Percentiles rank a stretch among this genome's conserved stretches.
These are phyloP conservation scores for Schlechtendalia chinensis DNA, from an alignment of 1,140 invertebrate species.

Conservation along the genomic window DNA sequence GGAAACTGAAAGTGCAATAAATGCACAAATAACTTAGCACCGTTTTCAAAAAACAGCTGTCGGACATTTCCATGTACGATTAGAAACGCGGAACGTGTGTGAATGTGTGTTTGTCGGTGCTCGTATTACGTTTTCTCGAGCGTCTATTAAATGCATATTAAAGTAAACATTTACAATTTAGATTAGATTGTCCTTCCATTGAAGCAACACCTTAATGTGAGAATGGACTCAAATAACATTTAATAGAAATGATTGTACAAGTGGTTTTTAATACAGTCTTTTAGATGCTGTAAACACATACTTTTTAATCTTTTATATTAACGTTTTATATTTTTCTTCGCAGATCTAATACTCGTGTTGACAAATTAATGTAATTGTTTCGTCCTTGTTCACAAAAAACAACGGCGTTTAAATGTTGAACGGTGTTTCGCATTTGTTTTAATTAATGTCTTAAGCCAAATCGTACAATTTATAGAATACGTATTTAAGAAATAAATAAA, in stretches of 20 bases:
- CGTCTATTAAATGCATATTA: conserved; percentile 26
- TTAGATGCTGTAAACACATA: conserved; percentile 36
- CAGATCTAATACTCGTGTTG: not conserved
- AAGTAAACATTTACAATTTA: conserved; percentile 41
- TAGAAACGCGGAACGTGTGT: no score
- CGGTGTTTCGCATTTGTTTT: not conserved
- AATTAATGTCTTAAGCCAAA: conserved; percentile 6
- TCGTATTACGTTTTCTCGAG: not conserved
- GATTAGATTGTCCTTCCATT: conserved; percentile 39
- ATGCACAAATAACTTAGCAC: no score
- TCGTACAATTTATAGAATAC: not conserved
- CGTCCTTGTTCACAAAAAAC: conserved; percentile 13
- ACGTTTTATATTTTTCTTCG: conserved; percentile 20
- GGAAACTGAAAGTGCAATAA: no score
- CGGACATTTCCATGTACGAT: no score
- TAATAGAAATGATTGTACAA: conserved; percentile 35
- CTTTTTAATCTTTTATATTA: conserved; percentile 45
- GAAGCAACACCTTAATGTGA: conserved; percentile 28
- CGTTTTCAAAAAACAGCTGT: no score
- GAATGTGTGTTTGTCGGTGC: not conserved
- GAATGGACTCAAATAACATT: conserved; percentile 34
- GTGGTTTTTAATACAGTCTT: conserved; percentile 38
- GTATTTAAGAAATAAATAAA: not conserved
- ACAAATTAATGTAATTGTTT: conserved; percentile 26
- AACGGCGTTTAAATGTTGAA: not conserved